Base-by-base conservation (phyloP, 2,113 vertebrate species). In the Atrichornis clamosus region DNA sequence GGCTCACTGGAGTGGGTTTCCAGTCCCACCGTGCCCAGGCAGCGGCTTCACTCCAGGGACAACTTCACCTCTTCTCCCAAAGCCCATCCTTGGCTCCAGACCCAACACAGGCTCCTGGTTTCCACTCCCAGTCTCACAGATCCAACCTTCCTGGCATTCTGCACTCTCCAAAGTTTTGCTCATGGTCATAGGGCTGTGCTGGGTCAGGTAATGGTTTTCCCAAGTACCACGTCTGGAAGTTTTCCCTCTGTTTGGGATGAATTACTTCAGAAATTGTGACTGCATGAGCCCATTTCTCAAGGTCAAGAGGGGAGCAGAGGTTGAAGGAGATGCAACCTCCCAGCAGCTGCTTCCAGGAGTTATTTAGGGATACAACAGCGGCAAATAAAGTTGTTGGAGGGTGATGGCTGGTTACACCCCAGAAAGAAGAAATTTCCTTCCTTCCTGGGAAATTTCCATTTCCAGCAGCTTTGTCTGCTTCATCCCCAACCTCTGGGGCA, bases 401-500 rank as follows among this genome's bases (percentile, higher is more conserved):
- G 33, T 1, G 10, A 80, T 60, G 75, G 47, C 64, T 89, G 75
- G 24, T 93, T 84, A 84, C 7, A 7, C 53, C 87, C 68, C 82
- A 84, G 72, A 58, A 84, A 59, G 46, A 77, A 90, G 44, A 2
- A 2, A 60, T 84, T 87, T 92, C 80, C 70, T 90, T 50, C 60
- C 42, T 88, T 80, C 78, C 56, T 83, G 85, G 88, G 81, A 84
- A 94, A 92, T 86, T 95, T 93, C 91, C 79, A 74, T 84, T 85
- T 78, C 67, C 65, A 92, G 21, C 68, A 44, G 52, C 63, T 91
- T 68, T 52, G 52, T 46, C 47, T 94, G 78, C 55, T 56, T 95
- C 47, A 63, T 77, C 24, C 44, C 52, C 47, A 59, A 15, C 24
- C 35, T 87, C 35, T 3, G 12, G 93, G 77, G 52, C 79, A 77